These are phyloP conservation scores for Sebastes iracundus DNA, from an alignment of 2,797 vertebrate species.

Conservation along the genomic window DNA sequence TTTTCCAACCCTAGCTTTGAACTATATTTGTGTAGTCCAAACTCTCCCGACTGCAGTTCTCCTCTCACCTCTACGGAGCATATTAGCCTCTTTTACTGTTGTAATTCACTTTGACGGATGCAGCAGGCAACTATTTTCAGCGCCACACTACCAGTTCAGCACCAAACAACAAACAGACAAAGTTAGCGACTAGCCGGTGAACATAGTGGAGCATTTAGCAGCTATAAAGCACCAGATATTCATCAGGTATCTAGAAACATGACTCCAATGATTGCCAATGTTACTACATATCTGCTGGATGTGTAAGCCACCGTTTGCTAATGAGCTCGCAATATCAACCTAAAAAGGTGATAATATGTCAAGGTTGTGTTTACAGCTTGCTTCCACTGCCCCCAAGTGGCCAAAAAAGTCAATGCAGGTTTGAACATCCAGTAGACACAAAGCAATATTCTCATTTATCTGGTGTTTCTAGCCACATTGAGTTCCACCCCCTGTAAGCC, in stretches of 20 bases:
- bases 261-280: background rate
- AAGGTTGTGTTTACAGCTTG: background rate
- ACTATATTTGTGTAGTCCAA: background rate
- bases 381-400: background rate
- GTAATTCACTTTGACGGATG: background rate
- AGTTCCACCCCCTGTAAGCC: background rate
- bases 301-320: background rate
- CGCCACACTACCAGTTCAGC: background rate
- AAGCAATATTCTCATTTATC: background rate
- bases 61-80: background rate
- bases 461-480: background rate
- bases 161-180: background rate
- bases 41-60: background rate
- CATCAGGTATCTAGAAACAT: constrained; percentile 1
- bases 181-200: too few species aligned
- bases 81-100: background rate
- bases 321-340: background rate
- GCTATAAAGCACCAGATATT: background rate
- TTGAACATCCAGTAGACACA: background rate
- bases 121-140: background rate
- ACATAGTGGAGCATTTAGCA: background rate
- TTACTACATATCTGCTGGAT: background rate
- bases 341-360: background rate
- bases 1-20: background rate
- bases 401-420: background rate